These are phyloP conservation scores for Drosophila serrata DNA, from an alignment of 1,140 invertebrate species.

Conservation along the genomic window DNA sequence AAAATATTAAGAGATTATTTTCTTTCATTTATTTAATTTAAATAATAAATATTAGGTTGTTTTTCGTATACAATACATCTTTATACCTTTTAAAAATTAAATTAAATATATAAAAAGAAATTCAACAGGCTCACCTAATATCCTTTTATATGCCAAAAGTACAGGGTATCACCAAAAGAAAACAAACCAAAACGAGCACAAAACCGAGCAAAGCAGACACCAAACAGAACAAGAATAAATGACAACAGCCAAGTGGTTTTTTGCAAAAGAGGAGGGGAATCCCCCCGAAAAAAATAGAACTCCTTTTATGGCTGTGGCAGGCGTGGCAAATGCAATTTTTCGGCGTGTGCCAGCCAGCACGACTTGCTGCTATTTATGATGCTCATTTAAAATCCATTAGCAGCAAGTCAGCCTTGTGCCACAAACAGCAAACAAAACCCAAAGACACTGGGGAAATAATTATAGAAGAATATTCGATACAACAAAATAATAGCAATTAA, in stretches of 20 bases:
- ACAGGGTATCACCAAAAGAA: constrained; percentile 19
- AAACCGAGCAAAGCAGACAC: constrained; percentile 53
- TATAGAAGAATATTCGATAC: no score
- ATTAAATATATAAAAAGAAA: not conserved
- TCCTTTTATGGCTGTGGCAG: constrained; percentile 47
- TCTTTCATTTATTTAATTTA: not conserved
- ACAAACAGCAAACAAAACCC: constrained; percentile 32
- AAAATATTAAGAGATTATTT: not conserved
- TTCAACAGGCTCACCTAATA: accelerated
- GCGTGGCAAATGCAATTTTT: constrained; percentile 55
- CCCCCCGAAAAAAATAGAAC: constrained; percentile 31
- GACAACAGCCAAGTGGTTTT: constrained; percentile 67
- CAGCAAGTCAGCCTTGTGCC: constrained; percentile 65
- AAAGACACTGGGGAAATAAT: constrained; percentile 1
- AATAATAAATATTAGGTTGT: not conserved
- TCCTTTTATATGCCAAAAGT: not conserved
- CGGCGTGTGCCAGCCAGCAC: constrained; percentile 36
- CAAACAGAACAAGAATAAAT: constrained; percentile 72
- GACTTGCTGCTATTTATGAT: constrained; percentile 76
- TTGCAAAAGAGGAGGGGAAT: not conserved
- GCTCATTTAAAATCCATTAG: constrained; percentile 85
- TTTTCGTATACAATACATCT: not conserved
- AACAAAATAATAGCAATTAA: not conserved
- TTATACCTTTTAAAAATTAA: not conserved
- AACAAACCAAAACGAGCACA: constrained; percentile 14